Evolutionary conservation across 2,888 invertebrate species (phyloP).

Genomic region (Cephonodes hylas): DNA sequence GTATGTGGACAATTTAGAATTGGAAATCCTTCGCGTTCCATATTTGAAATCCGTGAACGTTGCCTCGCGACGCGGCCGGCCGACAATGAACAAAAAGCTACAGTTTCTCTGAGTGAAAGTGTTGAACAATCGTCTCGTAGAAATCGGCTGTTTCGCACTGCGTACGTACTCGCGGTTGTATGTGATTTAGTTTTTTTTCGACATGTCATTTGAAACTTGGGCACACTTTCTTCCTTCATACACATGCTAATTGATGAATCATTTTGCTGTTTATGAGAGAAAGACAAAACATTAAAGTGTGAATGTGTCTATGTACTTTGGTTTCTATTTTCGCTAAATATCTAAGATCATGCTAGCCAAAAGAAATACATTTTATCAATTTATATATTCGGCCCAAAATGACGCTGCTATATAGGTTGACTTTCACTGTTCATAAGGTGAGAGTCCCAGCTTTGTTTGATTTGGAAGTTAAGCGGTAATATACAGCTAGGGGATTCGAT

Average conservation of each 20-base stretch:
- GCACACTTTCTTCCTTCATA: constrained; percentile 9
- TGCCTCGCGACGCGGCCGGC: constrained; percentile 33
- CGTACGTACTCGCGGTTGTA: constrained; percentile 26
- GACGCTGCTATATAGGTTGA: not conserved
- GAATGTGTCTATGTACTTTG: too few relatives aligned
- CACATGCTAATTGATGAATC: not conserved
- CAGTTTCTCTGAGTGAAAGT: constrained; percentile 79
- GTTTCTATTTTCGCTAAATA: too few relatives aligned
- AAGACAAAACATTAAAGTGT: not conserved
- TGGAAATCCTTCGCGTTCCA: constrained; percentile 41
- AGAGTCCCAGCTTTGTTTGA: too few relatives aligned
- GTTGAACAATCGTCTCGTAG: constrained; percentile 60
- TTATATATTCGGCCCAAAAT: not conserved
- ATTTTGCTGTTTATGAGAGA: not conserved
- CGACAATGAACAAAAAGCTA: constrained; percentile 71
- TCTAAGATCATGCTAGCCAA: too few relatives aligned
- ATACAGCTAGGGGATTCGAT: too few relatives aligned
- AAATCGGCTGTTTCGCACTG: constrained; percentile 53
- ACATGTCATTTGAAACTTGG: not conserved
- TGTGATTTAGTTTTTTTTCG: constrained; percentile 31
- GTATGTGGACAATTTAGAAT: constrained; percentile 18
- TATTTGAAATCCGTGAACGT: constrained; percentile 54
- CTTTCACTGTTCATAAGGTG: not conserved
- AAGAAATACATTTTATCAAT: too few relatives aligned
- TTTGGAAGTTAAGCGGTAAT: too few relatives aligned